phyloP scores from a whole-genome alignment of 2,113 vertebrate species.

The Scytalopus superciliaris region DNA sequence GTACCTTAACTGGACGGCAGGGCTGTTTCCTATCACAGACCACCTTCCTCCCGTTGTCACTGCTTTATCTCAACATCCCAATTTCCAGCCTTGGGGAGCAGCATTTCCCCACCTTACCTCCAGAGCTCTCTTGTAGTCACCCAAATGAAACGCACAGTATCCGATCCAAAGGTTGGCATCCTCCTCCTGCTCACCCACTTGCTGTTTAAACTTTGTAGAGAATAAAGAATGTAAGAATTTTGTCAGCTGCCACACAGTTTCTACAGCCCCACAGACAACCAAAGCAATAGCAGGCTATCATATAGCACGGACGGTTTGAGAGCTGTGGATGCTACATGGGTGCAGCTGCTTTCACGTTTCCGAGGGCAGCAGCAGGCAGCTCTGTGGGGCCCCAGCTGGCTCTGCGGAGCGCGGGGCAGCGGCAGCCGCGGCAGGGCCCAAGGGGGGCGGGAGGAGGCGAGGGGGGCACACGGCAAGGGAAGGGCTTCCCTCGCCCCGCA shows the following conservation, averaged over 20 bases:
- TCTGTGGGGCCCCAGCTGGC: neutral
- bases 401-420: neutral
- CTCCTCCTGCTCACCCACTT: constrained; percentile 84
- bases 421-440: neutral
- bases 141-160: constrained; percentile 93
- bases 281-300: neutral
- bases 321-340: neutral
- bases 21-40: neutral
- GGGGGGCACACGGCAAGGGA: neutral
- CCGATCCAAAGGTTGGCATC: constrained; percentile 89
- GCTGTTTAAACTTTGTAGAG: constrained; percentile 87
- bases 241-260: neutral
- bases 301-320: neutral
- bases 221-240: neutral
- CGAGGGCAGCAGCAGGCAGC: neutral
- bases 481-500: neutral
- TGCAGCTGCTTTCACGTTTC: neutral
- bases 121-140: constrained; percentile 92
- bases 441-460: neutral
- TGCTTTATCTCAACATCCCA: neutral
- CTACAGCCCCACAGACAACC: neutral
- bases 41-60: neutral
- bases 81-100: neutral
- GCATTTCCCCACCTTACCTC: constrained; percentile 83
- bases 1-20: neutral